Base-by-base conservation (phyloP, 2,797 vertebrate species). In the Crossoptilon crossoptilon region DNA sequence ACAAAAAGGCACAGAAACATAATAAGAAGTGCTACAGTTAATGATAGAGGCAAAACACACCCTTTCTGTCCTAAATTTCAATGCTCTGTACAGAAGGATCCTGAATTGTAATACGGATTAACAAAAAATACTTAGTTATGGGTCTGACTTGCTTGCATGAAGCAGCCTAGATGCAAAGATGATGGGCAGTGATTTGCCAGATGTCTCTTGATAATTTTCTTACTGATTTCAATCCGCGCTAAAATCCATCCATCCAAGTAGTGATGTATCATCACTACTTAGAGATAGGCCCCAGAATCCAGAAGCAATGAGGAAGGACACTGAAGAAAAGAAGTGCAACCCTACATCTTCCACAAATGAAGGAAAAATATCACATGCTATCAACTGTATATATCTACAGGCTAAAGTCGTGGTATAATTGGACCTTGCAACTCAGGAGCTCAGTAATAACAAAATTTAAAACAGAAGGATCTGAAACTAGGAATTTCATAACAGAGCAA, bases 301-400 rank as follows among this genome's bases (percentile, higher is more conserved):
- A 2, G n/a, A 7, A 81, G 43, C 72, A 76, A 56, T 10, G 21
- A 78, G 23, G 56, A 77, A 91, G 5, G 46, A 31, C 44, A 76
- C 21, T 53, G 35, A 90, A 72, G 60, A 92, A 46, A 31, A 60
- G 11, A 31, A 75, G 16, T 91, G 49, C 39, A 67, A n/a, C 37
- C 29, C 35, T 39, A 10, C 6, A 67, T 31, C 33, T 95, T 73
- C 48, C 43, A 8, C 2, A 33, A 81, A 33, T 7, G 10, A 84
- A 72, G 18, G 33, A 37, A 68, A 86, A 84, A 78, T 39, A 48
- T 23, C 67, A 69, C 29, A 31, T 0, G 0, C 46, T 43, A 49
- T 55, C 59, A 75, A 10, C 21, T 51, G 8, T 2, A 0, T 11
- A 5, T 0, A 1, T 12, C 55, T 33, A 1, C 3, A 17, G 24